These are phyloP conservation scores for Laticauda laticaudata DNA, from an alignment of 2,113 vertebrate species.

Conservation along the genomic window DNA sequence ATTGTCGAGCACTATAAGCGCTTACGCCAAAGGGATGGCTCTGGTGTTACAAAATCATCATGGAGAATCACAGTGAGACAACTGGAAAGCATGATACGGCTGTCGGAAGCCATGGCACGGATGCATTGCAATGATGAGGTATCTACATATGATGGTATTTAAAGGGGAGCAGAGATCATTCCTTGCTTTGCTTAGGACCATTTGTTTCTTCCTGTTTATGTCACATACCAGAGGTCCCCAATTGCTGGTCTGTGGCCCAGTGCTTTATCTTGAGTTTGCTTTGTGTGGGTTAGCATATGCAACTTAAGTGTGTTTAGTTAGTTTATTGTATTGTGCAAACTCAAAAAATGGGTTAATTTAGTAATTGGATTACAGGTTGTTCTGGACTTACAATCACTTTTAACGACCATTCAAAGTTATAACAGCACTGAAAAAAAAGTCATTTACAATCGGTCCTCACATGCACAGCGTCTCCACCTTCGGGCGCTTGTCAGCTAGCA, in stretches of 20 bases:
- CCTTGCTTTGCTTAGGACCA: background rate
- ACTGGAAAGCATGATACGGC: conserved; percentile 97
- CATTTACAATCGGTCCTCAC: background rate
- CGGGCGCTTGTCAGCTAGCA: background rate
- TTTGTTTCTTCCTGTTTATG: background rate
- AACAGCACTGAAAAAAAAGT: background rate
- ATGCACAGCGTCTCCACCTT: background rate
- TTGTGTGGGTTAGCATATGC: background rate
- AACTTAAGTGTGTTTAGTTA: background rate
- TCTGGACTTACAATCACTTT: background rate
- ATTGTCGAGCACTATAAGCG: conserved; percentile 99
- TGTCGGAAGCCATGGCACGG: conserved; percentile 94
- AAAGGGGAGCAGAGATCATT: background rate
- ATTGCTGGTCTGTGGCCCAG: background rate
- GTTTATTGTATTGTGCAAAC: background rate
- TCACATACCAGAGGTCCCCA: background rate
- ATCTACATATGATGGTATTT: background rate
- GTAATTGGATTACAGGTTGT: background rate
- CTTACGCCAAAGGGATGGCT: conserved; percentile 89
- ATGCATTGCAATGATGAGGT: conserved; percentile 99
- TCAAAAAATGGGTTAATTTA: background rate
- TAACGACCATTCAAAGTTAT: background rate
- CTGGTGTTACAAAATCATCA: conserved; percentile 86
- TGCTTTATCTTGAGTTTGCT: background rate
- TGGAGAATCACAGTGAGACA: conserved; percentile 98